A percentile compares a stretch with the other conserved stretches of the same genome.
Conservation (phyloP, 2,888 invertebrate genomes). For the Caenorhabditis japonica region DNA sequence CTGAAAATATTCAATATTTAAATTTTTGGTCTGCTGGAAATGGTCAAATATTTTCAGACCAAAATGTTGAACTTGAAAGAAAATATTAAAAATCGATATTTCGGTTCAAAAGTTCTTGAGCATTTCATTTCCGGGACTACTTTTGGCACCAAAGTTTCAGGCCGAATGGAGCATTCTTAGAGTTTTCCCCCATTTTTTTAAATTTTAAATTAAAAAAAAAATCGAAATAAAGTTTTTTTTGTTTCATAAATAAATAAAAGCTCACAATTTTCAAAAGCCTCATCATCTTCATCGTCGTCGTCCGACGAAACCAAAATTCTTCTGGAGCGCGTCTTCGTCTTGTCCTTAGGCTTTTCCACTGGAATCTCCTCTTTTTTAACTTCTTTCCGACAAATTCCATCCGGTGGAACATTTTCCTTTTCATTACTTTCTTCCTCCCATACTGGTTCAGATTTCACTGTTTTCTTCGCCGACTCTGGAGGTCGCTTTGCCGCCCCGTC, state of each 20-base stretch:
- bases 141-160: too few relatives aligned
- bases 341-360: not conserved
- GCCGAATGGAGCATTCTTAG: too few relatives aligned
- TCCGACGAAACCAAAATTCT: constrained; percentile 23
- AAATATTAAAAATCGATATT: too few relatives aligned
- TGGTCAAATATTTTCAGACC: too few relatives aligned
- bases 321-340: constrained; percentile 8
- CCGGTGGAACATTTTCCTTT: constrained; percentile 38
- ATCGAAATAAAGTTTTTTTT: too few relatives aligned
- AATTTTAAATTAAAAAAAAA: too few relatives aligned
- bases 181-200: too few relatives aligned
- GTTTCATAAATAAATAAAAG: not conserved
- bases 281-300: constrained; percentile 28
- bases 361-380: not conserved
- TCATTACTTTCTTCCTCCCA: constrained; percentile 22
- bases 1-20: too few relatives aligned
- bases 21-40: too few relatives aligned
- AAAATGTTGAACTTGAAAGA: too few relatives aligned
- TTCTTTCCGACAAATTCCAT: not conserved
- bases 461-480: constrained; percentile 4
- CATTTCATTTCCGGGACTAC: too few relatives aligned
- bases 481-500: constrained; percentile 4
- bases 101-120: too few relatives aligned
- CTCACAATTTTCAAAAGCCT: constrained; percentile 43
- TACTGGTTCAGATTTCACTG: constrained; percentile 17